Conservation (phyloP, 1,140 invertebrate species). For the Bombus fervidus region DNA sequence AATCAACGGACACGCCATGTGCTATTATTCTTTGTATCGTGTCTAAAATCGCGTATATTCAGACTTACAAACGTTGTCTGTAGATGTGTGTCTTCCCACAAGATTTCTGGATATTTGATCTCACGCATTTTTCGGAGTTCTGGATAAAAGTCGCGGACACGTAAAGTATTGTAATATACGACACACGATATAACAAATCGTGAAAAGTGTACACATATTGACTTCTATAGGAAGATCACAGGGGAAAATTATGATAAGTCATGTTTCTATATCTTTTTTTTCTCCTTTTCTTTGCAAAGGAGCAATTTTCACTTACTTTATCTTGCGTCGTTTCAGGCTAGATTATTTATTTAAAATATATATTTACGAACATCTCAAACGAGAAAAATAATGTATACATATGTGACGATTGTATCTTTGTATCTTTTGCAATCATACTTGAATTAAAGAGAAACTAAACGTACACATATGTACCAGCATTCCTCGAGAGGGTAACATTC, state of each 20-base stretch:
- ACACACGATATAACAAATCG: not conserved
- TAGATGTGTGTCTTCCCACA: not conserved
- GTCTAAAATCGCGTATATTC: not conserved
- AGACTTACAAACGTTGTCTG: not conserved
- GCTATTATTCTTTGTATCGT: not conserved
- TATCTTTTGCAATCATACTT: not conserved
- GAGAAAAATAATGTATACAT: not conserved
- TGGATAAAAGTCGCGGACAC: too few species aligned
- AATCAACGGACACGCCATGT: conserved; percentile 5
- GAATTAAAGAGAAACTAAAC: not conserved
- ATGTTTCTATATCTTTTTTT: not conserved
- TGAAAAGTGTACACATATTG: not conserved
- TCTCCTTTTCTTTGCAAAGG: too few species aligned
- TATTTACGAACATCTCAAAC: not conserved
- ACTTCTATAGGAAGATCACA: not conserved
- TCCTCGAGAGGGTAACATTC: not conserved
- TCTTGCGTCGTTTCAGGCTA: not conserved
- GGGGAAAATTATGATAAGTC: not conserved
- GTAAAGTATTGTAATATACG: too few species aligned
- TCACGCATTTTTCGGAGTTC: not conserved
- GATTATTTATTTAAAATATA: not conserved
- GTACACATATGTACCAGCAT: not conserved
- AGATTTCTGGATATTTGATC: not conserved
- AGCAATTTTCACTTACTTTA: not conserved
- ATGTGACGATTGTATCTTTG: conserved; percentile 6